Percentiles rank a stretch among this genome's conserved stretches.
These are phyloP conservation scores for Oncorhynchus nerka DNA, from an alignment of 2,113 vertebrate species.

Conservation along the genomic window DNA sequence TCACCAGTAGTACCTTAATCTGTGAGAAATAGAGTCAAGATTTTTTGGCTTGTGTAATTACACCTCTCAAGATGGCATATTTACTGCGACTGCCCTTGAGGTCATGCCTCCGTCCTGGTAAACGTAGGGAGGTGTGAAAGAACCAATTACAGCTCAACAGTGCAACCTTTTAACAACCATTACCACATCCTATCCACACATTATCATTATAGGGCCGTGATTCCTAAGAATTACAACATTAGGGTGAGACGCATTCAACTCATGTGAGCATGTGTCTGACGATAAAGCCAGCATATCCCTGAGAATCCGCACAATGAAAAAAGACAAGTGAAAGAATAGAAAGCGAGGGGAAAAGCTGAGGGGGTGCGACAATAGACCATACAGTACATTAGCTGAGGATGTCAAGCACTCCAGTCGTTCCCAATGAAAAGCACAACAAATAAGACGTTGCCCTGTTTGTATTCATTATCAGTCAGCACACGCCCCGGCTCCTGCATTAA, in stretches of 20 bases:
- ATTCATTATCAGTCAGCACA: conserved; percentile 99
- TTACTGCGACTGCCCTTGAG: conserved; percentile 95
- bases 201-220: conserved; percentile 96
- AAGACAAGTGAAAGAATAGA: conserved; percentile 48
- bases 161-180: conserved; percentile 99
- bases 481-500: conserved; percentile 99
- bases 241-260: conserved; percentile 86
- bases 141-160: conserved; percentile 98
- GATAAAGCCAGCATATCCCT: conserved; percentile 63
- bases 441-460: conserved; percentile 99
- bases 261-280: conserved; percentile 66
- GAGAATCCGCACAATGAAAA: conserved; percentile 68
- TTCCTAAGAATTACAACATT: conserved; percentile 93
- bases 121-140: conserved; percentile 99
- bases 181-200: conserved; percentile 99
- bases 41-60: conserved; percentile 92
- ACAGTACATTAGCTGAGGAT: conserved; percentile 89
- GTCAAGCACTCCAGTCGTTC: conserved; percentile 97
- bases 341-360: conserved; percentile 50
- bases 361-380: conserved; percentile 76
- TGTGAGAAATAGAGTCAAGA: conserved; percentile 73
- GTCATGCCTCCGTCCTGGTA: conserved; percentile 97
- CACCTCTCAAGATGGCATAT: conserved; percentile 98
- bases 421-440: conserved; percentile 99
- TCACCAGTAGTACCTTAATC: background rate